phyloP scores from a whole-genome alignment of 2,888 invertebrate species.

The Nemapogon koenigi region DNA sequence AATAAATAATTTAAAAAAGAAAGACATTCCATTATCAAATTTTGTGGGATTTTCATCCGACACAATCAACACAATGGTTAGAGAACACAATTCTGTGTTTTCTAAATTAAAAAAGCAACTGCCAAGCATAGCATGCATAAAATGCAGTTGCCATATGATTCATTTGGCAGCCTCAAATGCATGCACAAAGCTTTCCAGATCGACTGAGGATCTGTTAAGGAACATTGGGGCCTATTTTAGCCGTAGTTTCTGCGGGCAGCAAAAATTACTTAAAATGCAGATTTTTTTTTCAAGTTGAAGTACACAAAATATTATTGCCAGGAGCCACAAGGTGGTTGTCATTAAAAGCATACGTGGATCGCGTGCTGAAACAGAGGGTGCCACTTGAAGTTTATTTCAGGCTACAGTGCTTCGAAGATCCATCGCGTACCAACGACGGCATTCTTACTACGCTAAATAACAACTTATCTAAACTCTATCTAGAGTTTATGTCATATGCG shows the following conservation, averaged over 20 bases:
- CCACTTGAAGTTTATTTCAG: conserved; percentile 14
- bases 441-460: conserved; percentile 10
- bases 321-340: conserved; percentile 16
- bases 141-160: conserved; percentile 28
- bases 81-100: conserved; percentile 24
- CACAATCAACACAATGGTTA: conserved; percentile 28
- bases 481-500: conserved; percentile 16
- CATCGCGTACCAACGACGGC: background rate
- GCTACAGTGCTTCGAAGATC: conserved; percentile 7
- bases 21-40: conserved; percentile 21
- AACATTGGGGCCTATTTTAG: conserved; percentile 18
- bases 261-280: conserved; percentile 13
- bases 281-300: conserved; percentile 13
- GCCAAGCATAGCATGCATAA: conserved; percentile 24
- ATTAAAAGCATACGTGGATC: conserved; percentile 14
- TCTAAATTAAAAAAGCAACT: conserved; percentile 20
- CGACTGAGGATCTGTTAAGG: conserved; percentile 24
- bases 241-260: conserved; percentile 13
- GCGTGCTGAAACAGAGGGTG: conserved; percentile 14
- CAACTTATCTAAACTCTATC: conserved; percentile 14
- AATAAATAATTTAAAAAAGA: conserved; percentile 15
- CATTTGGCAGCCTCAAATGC: conserved; percentile 26
- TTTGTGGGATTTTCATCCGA: conserved; percentile 28
- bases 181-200: conserved; percentile 24
- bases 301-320: conserved; percentile 17